Conservation (phyloP, 2,888 invertebrate genomes). For the Gymnoscelis rufifasciata region DNA sequence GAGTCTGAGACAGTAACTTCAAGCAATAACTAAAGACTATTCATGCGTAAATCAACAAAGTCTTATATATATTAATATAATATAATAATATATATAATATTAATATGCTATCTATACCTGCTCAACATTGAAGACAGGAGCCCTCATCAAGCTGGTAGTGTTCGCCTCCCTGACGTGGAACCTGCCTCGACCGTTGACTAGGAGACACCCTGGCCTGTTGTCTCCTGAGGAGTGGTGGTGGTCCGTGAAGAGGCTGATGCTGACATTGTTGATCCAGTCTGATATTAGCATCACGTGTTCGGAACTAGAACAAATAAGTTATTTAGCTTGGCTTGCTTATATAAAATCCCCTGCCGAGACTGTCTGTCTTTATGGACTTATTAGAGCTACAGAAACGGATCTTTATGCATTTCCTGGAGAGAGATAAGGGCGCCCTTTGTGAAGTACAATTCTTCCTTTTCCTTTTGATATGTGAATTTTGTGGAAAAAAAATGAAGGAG, state of each 20-base stretch:
- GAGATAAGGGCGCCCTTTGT: no score
- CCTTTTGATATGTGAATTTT: no score
- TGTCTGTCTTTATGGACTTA: no score
- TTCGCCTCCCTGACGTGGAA: slow-evolving; percentile 7
- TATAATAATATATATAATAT: no score
- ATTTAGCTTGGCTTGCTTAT: no score
- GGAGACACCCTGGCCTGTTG: slow-evolving; percentile 13
- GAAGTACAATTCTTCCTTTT: no score
- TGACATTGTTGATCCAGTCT: slow-evolving; percentile 85
- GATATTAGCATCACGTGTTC: slow-evolving; percentile 82
- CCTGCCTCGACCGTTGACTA: slow-evolving; percentile 24
- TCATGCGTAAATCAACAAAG: background rate
- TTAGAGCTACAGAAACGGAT: no score
- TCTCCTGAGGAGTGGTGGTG: slow-evolving; percentile 82
- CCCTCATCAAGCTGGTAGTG: slow-evolving; percentile 3
- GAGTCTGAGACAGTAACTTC: no score
- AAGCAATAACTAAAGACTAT: background rate
- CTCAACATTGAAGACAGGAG: slow-evolving; percentile 18
- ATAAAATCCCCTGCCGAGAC: no score
- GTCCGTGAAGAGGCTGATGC: slow-evolving; percentile 81
- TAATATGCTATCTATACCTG: slow-evolving; percentile 12
- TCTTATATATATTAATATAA: background rate
- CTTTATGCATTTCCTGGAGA: no score
- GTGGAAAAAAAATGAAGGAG: no score
- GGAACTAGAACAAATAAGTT: slow-evolving; percentile 32